Conservation (phyloP, 2,888 invertebrate genomes). For the Bursaphelenchus okinawaensis region DNA sequence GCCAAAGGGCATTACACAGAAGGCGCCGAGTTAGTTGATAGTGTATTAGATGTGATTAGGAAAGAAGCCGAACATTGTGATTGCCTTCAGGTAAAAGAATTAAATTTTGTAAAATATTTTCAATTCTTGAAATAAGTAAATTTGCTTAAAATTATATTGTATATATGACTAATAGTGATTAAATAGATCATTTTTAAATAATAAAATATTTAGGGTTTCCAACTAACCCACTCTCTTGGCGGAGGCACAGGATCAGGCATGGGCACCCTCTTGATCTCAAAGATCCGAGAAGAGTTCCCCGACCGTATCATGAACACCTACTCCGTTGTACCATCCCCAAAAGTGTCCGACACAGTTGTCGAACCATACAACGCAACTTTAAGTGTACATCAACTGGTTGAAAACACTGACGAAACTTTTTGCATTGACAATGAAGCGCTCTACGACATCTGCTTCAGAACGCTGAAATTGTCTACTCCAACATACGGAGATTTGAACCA, state of each 20-base stretch:
- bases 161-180: no score
- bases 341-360: conserved; percentile 69
- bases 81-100: conserved; percentile 70
- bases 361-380: conserved; percentile 65
- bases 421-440: conserved; percentile 64
- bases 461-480: conserved; percentile 66
- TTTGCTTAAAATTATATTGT: no score
- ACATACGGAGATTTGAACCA: conserved; percentile 83
- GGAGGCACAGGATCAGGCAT: conserved; percentile 82
- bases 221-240: conserved; percentile 74
- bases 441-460: conserved; percentile 65
- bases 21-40: conserved; percentile 67
- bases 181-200: conserved; percentile 54
- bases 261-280: conserved; percentile 83
- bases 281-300: conserved; percentile 92
- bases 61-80: conserved; percentile 78
- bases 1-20: conserved; percentile 79
- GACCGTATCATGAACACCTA: conserved; percentile 97
- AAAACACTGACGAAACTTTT: conserved; percentile 59
- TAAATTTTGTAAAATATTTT: no score
- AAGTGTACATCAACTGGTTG: conserved; percentile 62
- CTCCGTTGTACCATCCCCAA: conserved; percentile 81
- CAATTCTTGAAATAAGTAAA: no score
- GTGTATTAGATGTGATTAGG: conserved; percentile 67
- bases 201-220: conserved; percentile 69